Evolutionary conservation across 2,888 invertebrate genomes (phyloP).

Genomic region (Lasius platythorax): DNA sequence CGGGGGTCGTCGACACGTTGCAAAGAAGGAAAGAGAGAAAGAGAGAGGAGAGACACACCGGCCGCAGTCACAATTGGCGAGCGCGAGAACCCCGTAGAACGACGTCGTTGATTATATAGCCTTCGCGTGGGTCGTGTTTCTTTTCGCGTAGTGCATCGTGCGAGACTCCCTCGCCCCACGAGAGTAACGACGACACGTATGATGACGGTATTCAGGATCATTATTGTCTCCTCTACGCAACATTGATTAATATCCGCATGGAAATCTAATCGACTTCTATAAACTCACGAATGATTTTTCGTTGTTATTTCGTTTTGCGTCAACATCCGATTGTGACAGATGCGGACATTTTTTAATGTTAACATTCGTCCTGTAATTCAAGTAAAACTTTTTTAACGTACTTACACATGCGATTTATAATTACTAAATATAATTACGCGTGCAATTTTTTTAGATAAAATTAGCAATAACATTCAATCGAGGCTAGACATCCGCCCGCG

Average conservation of each 20-base stretch:
- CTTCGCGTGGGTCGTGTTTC: conserved; percentile 74
- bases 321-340: background rate
- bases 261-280: conserved; percentile 34
- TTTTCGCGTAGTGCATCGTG: conserved; percentile 51
- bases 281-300: background rate
- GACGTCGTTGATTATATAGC: conserved; percentile 70
- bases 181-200: conserved; percentile 59
- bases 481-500: background rate
- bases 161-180: conserved; percentile 18
- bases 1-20: conserved; percentile 68
- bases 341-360: background rate
- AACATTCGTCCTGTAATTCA: background rate
- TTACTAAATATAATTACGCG: background rate
- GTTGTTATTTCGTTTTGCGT: background rate
- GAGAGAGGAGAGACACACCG: conserved; percentile 45
- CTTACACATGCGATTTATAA: background rate
- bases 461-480: background rate
- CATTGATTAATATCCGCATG: background rate
- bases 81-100: conserved; percentile 66
- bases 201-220: conserved; percentile 43
- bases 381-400: background rate
- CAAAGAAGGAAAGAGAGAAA: conserved; percentile 38
- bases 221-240: conserved; percentile 47
- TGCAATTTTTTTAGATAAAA: background rate
- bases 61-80: conserved; percentile 71